Percentiles rank a stretch among this genome's conserved stretches.
These are phyloP conservation scores for Burhinus oedicnemus DNA, from an alignment of 2,113 vertebrate genomes.

Conservation along the genomic window DNA sequence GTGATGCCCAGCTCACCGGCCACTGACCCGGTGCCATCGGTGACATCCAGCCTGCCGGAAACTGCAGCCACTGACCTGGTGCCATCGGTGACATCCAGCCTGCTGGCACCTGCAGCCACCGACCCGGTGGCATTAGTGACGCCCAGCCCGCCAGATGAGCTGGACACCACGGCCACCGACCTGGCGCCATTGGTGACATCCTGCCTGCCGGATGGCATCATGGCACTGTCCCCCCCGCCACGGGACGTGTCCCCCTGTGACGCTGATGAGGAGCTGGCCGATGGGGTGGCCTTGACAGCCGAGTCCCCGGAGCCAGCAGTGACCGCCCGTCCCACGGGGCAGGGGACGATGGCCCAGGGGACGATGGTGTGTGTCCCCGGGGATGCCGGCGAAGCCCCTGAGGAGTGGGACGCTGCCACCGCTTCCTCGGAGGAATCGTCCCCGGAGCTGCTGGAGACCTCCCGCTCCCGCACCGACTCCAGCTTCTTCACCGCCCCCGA, in stretches of 20 bases:
- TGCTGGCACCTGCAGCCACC: not conserved
- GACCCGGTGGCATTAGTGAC: not conserved
- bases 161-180: fast-evolving
- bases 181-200: not conserved
- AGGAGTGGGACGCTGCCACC: fast-evolving
- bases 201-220: not conserved
- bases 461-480: not conserved
- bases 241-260: fast-evolving
- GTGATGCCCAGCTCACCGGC: not conserved
- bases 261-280: fast-evolving
- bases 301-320: fast-evolving
- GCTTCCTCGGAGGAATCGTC: not conserved
- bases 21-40: fast-evolving
- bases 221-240: fast-evolving
- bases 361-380: too few relatives aligned
- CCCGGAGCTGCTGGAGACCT: not conserved
- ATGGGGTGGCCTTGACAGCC: not conserved
- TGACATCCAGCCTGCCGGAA: not conserved
- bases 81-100: not conserved
- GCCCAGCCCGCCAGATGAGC: not conserved
- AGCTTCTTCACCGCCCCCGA: not conserved
- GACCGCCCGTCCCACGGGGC: fast-evolving
- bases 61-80: not conserved
- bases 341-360: fast-evolving
- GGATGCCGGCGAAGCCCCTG: fast-evolving